Conservation (phyloP, 2,888 invertebrate genomes). For the Eugnorisma glareosa region DNA sequence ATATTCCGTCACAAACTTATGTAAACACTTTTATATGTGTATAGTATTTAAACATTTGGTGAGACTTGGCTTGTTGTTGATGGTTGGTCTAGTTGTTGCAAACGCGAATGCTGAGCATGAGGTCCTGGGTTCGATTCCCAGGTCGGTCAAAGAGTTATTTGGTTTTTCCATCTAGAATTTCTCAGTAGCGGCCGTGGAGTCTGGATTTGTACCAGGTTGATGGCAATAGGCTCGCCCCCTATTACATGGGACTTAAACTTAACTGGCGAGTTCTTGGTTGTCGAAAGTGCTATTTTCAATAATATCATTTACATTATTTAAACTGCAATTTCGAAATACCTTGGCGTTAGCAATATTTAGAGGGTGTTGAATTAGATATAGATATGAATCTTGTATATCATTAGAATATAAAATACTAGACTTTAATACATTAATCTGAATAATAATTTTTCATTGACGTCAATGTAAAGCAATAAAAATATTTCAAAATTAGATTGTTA, state of each 20-base stretch:
- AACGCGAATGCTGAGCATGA: not conserved
- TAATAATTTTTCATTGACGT: constrained; percentile 39
- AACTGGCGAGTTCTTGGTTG: not conserved
- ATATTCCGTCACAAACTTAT: not conserved
- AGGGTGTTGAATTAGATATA: constrained; percentile 6
- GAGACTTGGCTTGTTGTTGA: not conserved
- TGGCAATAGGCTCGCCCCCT: not conserved
- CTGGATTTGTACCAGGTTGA: not conserved
- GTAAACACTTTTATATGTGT: not conserved
- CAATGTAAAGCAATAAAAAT: constrained; percentile 29
- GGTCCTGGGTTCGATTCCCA: not conserved
- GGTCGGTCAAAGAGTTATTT: not conserved
- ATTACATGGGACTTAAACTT: not conserved
- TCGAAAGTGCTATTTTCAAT: not conserved
- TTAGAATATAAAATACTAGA: constrained; percentile 28
- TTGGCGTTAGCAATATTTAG: constrained; percentile 9
- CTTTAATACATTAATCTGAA: constrained; percentile 31
- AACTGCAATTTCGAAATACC: not conserved
- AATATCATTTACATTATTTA: not conserved
- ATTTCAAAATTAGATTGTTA: constrained; percentile 23
- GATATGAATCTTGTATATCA: constrained; percentile 18
- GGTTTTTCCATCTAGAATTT: not conserved
- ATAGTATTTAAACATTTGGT: not conserved
- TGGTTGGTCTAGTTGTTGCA: not conserved
- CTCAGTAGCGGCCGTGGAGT: not conserved